These are phyloP conservation scores for Synergus laeviventris DNA, from an alignment of 2,888 invertebrate species.

Conservation along the genomic window DNA sequence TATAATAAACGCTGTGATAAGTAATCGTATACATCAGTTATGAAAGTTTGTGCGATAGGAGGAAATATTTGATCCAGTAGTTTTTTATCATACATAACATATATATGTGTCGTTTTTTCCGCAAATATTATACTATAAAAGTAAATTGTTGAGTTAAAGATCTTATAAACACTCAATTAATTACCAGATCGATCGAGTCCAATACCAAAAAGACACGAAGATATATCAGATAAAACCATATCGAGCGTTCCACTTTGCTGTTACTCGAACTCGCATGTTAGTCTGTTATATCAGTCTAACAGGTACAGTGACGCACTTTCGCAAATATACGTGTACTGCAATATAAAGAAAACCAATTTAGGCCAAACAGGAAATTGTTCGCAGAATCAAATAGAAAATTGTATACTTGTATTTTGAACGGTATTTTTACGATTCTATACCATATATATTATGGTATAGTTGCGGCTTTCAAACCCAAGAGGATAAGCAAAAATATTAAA, in stretches of 20 bases:
- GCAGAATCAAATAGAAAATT: not conserved
- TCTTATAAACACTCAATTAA: not conserved
- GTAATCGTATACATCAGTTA: constrained; percentile 17
- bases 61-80: constrained; percentile 14
- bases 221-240: not conserved
- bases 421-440: too few relatives aligned
- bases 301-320: constrained; percentile 23
- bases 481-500: not conserved
- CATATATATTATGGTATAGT: not conserved
- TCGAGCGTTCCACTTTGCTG: not conserved
- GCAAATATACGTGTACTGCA: not conserved
- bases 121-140: not conserved
- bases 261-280: not conserved
- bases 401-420: not conserved
- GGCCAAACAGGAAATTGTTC: not conserved
- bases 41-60: constrained; percentile 10
- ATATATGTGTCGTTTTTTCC: not conserved
- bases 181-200: not conserved
- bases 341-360: constrained; percentile 14
- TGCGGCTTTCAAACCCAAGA: not conserved
- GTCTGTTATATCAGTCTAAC: not conserved
- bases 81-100: not conserved
- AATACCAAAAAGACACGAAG: not conserved
- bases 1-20: not conserved
- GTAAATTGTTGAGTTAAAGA: constrained; percentile 1